These are phyloP conservation scores for Elephas maximus DNA, from an alignment of 2,113 vertebrate species.

Conservation along the genomic window DNA sequence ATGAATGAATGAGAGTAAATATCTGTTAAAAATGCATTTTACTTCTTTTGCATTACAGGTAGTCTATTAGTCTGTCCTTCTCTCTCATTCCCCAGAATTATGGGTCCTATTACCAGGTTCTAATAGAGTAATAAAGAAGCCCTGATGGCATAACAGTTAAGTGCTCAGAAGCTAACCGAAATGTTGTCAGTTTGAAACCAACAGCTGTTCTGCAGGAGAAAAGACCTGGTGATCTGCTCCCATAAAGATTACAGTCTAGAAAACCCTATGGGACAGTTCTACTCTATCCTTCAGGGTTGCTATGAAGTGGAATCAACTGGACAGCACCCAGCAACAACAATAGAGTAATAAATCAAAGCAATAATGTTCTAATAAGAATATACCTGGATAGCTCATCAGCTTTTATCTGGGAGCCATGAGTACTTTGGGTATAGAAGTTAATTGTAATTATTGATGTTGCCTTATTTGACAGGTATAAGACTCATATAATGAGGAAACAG, in stretches of 20 bases:
- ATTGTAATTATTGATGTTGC: not conserved
- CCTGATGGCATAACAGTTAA: not conserved
- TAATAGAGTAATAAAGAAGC: not conserved
- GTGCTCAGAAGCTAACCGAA: too few relatives aligned
- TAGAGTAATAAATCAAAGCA: not conserved
- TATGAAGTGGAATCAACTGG: too few relatives aligned
- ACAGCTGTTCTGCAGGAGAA: too few relatives aligned
- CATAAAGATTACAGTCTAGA: too few relatives aligned
- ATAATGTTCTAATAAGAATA: not conserved
- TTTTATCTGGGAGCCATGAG: not conserved
- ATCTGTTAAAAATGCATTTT: not conserved
- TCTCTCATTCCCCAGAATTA: not conserved
- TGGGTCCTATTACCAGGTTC: not conserved
- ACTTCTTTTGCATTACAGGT: not conserved
- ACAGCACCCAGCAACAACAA: too few relatives aligned
- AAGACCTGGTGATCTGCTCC: too few relatives aligned
- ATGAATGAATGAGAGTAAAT: not conserved
- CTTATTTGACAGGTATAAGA: not conserved
- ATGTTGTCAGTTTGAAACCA: too few relatives aligned
- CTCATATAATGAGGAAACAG: not conserved
- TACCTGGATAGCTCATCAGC: not conserved
- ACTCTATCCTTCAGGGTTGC: too few relatives aligned
- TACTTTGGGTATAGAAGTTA: not conserved
- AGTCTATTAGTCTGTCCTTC: not conserved
- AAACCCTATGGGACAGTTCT: too few relatives aligned